Percentiles rank a stretch among this genome's conserved stretches.
These are phyloP conservation scores for Ammodytes marinus DNA, from an alignment of 2,113 vertebrate species.

Conservation along the genomic window DNA sequence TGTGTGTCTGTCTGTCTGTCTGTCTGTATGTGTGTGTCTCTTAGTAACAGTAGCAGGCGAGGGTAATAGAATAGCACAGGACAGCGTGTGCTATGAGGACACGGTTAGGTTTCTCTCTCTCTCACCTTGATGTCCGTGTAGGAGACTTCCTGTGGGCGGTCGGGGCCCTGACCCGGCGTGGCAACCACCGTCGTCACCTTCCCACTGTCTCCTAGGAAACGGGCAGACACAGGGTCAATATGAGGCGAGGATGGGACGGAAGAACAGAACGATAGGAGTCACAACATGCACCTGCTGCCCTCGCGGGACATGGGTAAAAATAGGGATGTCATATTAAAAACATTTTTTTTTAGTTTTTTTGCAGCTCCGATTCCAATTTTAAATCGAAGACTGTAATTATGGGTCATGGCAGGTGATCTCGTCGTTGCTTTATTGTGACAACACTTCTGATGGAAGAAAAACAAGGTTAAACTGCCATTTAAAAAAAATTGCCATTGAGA, in stretches of 20 bases:
- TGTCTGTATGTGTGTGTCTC: too few relatives aligned
- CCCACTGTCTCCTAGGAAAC: slow-evolving; percentile 88
- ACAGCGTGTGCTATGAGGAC: neutral
- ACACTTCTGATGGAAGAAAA: neutral
- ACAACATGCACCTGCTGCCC: neutral
- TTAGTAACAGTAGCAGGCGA: neutral
- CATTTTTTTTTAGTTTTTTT: too few relatives aligned
- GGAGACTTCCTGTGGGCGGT: slow-evolving; percentile 93
- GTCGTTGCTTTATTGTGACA: neutral
- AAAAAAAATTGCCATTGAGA: too few relatives aligned
- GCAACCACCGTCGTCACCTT: slow-evolving; percentile 95
- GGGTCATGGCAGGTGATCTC: neutral
- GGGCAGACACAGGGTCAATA: neutral
- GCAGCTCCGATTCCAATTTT: neutral
- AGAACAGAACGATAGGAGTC: neutral
- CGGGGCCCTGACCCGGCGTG: slow-evolving; percentile 92
- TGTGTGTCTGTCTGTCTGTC: too few relatives aligned
- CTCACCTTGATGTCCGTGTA: slow-evolving; percentile 94
- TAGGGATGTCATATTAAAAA: neutral
- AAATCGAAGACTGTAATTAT: neutral
- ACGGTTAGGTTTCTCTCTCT: neutral
- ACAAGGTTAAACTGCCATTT: neutral
- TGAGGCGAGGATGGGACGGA: neutral
- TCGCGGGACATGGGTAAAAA: neutral
- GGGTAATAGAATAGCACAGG: neutral